These are phyloP conservation scores for Falco peregrinus DNA, from an alignment of 2,797 vertebrate genomes.

Conservation along the genomic window DNA sequence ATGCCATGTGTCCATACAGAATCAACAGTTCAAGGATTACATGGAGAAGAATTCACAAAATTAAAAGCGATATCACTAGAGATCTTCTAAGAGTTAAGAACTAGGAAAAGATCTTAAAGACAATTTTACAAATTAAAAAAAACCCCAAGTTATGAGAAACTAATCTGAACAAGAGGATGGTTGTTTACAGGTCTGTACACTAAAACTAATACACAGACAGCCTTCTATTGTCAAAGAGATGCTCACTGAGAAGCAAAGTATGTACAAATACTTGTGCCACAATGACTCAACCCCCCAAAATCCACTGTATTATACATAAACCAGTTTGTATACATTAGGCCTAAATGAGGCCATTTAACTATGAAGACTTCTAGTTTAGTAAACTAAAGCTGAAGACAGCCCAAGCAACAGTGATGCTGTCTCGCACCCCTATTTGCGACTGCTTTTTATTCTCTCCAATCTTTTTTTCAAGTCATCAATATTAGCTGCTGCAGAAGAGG, in stretches of 20 bases:
- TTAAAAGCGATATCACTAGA: slow-evolving; percentile 77
- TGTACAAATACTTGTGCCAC: slow-evolving; percentile 85
- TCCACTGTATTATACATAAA: slow-evolving; percentile 80
- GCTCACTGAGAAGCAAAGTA: slow-evolving; percentile 79
- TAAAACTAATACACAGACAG: slow-evolving; percentile 81
- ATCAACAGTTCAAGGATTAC: slow-evolving; percentile 82
- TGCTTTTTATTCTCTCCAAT: slow-evolving; percentile 98
- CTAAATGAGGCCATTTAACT: slow-evolving; percentile 73
- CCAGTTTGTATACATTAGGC: slow-evolving; percentile 78
- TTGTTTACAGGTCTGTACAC: slow-evolving; percentile 83
- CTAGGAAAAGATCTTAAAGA: slow-evolving; percentile 75
- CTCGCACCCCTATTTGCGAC: slow-evolving; percentile 84
- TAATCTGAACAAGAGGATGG: slow-evolving; percentile 71
- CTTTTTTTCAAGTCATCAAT: slow-evolving; percentile 99
- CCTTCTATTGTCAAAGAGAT: slow-evolving; percentile 78
- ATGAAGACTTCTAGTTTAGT: slow-evolving; percentile 78
- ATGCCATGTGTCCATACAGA: slow-evolving; percentile 93
- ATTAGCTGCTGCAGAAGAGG: slow-evolving; percentile 82
- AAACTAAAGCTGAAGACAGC: slow-evolving; percentile 75
- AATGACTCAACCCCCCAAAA: slow-evolving; percentile 71
- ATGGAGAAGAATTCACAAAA: slow-evolving; percentile 80
- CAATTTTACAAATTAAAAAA: slow-evolving; percentile 79
- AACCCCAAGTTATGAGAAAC: slow-evolving; percentile 63
- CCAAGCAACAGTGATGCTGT: slow-evolving; percentile 10
- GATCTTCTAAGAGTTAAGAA: slow-evolving; percentile 78